Evolutionary conservation across 2,888 invertebrate genomes (phyloP).

Genomic region (Notodonta dromedarius): DNA sequence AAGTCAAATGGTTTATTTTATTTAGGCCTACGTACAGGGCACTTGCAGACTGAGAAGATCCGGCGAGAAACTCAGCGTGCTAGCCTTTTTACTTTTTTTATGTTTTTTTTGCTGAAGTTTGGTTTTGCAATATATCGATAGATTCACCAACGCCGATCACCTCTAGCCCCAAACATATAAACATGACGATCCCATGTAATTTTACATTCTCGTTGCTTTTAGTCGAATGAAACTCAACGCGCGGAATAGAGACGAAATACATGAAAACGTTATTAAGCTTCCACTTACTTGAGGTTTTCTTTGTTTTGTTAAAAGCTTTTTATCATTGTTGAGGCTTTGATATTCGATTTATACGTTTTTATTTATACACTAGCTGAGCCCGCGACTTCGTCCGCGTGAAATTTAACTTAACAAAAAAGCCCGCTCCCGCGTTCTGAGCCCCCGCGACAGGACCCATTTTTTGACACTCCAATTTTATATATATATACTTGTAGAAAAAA

Average conservation of each 20-base stretch:
- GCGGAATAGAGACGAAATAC: constrained; percentile 33
- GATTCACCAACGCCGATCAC: background rate
- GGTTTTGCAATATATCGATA: background rate
- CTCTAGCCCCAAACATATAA: constrained; percentile 30
- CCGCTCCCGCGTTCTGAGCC: too few relatives aligned
- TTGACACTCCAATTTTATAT: too few relatives aligned
- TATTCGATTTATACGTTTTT: background rate
- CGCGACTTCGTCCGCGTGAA: too few relatives aligned
- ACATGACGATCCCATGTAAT: constrained; percentile 33
- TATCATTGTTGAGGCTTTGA: background rate
- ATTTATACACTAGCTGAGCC: too few relatives aligned
- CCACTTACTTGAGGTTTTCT: constrained; percentile 14
- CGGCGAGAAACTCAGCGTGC: background rate
- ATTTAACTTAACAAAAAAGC: too few relatives aligned
- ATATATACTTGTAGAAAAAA: too few relatives aligned
- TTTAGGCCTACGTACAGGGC: too few relatives aligned
- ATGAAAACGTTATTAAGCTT: constrained; percentile 43
- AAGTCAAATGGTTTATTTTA: too few relatives aligned
- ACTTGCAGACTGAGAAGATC: too few relatives aligned
- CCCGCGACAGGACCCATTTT: too few relatives aligned
- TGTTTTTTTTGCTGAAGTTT: too few relatives aligned
- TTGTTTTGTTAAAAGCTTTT: constrained; percentile 17
- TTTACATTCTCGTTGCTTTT: constrained; percentile 45
- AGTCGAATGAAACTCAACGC: constrained; percentile 48
- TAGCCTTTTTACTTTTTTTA: too few relatives aligned